These are phyloP conservation scores for Tadarida brasiliensis DNA, from an alignment of 2,797 vertebrate species.

Conservation along the genomic window DNA sequence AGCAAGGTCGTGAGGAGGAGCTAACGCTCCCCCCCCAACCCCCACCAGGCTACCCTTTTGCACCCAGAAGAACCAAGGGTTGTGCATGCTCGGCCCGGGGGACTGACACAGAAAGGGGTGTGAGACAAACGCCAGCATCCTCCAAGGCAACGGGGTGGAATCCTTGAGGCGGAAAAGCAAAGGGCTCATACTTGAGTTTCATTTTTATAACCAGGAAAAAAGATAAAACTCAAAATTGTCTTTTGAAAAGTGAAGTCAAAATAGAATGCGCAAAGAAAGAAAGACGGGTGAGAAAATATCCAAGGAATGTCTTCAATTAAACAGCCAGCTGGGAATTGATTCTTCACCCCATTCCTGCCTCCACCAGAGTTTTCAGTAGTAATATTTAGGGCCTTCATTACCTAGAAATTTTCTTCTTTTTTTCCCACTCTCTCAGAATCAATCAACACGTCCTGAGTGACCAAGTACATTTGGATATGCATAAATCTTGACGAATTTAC, in stretches of 20 bases:
- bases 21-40: not conserved
- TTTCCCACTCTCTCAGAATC: not conserved
- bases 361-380: not conserved
- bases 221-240: not conserved
- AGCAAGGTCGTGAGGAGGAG: not conserved
- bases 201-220: not conserved
- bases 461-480: not conserved
- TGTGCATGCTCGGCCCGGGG: not conserved
- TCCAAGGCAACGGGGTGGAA: not conserved
- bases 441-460: not conserved
- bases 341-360: not conserved
- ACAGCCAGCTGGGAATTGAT: not conserved
- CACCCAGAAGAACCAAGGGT: not conserved
- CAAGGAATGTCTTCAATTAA: not conserved
- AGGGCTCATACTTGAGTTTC: not conserved
- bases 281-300: not conserved
- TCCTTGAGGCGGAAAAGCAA: not conserved
- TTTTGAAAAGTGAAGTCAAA: constrained; percentile 20
- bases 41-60: not conserved
- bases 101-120: not conserved
- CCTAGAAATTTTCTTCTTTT: not conserved
- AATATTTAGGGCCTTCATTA: not conserved
- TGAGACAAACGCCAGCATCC: not conserved
- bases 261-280: not conserved
- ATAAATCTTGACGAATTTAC: not conserved